Base-by-base conservation (phyloP, 2,797 vertebrate species). In the Aythya fuligula region DNA sequence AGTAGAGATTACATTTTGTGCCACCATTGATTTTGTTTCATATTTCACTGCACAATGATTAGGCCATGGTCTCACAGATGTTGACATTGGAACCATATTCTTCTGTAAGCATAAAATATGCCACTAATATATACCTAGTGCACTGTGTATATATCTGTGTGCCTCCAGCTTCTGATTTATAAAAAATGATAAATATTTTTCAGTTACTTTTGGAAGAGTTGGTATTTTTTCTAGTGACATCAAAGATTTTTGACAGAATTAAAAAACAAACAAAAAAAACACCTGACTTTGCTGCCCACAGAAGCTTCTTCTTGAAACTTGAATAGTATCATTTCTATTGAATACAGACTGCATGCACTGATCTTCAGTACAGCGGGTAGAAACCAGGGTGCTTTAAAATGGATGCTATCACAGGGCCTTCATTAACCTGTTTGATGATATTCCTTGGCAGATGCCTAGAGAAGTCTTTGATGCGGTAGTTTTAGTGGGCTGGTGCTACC, bases 11-110 rank as follows among this genome's bases (percentile, higher is more conserved):
- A 93, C 91, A 93, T 98, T 93, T 98, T 96, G 85, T 97, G 94
- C 83, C 94, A 94, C 76, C 86, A 88, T 97, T 97, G 97, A 96
- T 98, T 98, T 98, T 94, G 95, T 95, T 97, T 97, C 94, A 45
- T 97, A 93, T 98, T 98, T 97, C 87, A 78, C 80, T 96, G 90
- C 87, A 72, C 87, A 74, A 4, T 95, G 95, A 96, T 97, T 96
- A 97, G 90, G 66, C 91, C 69, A 9, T 70, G 74, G 95, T 96
- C 92, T 95, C 67, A 73, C 80, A 96, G 94, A 96, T 95, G 85
- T 96, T 96, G 93, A 76, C n/a, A 36, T 90, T 90, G 84, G 91
- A 97, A 78, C 75, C 51, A 41, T 72, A 71, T 81, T 96, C 65
- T 49, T 97, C 60, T 47, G n/a, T 84, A 84, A 94, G 60, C 92